Base-by-base conservation (phyloP, 2,888 invertebrate species). In the Villa cingulata region DNA sequence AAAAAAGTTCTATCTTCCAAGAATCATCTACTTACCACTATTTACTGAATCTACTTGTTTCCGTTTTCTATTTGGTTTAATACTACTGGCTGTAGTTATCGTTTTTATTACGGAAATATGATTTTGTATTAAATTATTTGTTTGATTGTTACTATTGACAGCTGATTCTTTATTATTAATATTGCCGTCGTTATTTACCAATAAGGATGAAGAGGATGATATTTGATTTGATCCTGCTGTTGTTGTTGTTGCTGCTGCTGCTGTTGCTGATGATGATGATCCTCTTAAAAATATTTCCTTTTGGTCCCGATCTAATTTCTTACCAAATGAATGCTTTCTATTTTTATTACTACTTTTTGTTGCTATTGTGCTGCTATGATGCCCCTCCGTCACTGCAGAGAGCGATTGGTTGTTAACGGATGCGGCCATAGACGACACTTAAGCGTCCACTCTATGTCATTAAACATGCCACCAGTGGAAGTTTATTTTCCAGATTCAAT, bases 401-500 rank as follows among this genome's bases (percentile, higher is more conserved):
- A 77, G 78, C 74, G 76, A 75, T 75, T 80, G 77, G 76, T 77
- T 76, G 75, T 77, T 81, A 81, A 80, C 82, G 82, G 83, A 83
- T 80, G 85, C 83, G 83, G 85, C 86, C 86, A 86, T 86, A 86
- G 85, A 84, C 85, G 80, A 81, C 80, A 80, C 82, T 82, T 79
- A 76, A 76, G 73, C 78, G 76, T 77, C 78, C 75, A 76, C 76
- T 62, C 62, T 58, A 63, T 63, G 62, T 61, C 66, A 64, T 66
- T 64, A 61, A 70, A 66, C 69, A 70, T 70, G 64, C 70, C 47
- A 46, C 46, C 37, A 46, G 46, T 41, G 46, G 41, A 37, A 46
- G 41, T 32, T 41, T 32, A 40, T 42, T 32, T 32, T 32, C 12
- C 29, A 32, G 29, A 32, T 32, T 32, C 29, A 32, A 32, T 32